Evolutionary conservation across 2,888 invertebrate species (phyloP).

Genomic region (Zhengitettix transpicula): DNA sequence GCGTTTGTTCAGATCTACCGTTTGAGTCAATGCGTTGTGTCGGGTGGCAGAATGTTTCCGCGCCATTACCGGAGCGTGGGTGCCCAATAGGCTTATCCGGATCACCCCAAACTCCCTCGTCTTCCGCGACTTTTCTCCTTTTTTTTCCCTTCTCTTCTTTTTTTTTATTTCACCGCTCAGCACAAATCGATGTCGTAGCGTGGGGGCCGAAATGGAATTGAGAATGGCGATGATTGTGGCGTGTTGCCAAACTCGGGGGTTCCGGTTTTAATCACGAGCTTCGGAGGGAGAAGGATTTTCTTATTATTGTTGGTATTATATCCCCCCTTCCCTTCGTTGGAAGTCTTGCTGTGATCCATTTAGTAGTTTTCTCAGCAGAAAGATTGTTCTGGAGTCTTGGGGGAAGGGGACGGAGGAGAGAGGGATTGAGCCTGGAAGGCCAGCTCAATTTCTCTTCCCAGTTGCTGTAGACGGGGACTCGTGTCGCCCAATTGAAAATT

Average conservation of each 20-base stretch:
- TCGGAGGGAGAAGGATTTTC: neutral
- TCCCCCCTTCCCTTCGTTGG: neutral
- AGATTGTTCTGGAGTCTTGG: too few species aligned
- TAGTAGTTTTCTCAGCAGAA: too few species aligned
- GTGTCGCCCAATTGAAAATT: too few species aligned
- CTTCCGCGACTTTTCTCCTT: neutral
- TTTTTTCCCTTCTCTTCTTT: neutral
- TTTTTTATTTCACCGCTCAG: neutral
- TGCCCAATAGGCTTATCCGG: slow-evolving; percentile 9
- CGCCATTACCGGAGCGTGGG: neutral
- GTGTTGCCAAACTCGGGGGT: neutral
- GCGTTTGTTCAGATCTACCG: too few species aligned
- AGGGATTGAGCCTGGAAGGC: neutral
- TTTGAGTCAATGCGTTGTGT: too few species aligned
- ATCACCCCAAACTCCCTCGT: slow-evolving; percentile 5
- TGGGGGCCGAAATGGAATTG: slow-evolving; percentile 6
- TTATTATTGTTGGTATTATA: neutral
- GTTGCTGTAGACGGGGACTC: neutral
- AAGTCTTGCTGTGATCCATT: too few species aligned
- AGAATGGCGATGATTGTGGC: slow-evolving; percentile 9
- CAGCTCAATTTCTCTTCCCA: neutral
- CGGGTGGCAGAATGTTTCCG: neutral
- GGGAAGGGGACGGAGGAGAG: too few species aligned
- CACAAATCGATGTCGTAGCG: slow-evolving; percentile 3
- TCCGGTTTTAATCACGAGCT: neutral